Conservation (phyloP, 2,113 vertebrate species). For the Dermatemys mawii region DNA sequence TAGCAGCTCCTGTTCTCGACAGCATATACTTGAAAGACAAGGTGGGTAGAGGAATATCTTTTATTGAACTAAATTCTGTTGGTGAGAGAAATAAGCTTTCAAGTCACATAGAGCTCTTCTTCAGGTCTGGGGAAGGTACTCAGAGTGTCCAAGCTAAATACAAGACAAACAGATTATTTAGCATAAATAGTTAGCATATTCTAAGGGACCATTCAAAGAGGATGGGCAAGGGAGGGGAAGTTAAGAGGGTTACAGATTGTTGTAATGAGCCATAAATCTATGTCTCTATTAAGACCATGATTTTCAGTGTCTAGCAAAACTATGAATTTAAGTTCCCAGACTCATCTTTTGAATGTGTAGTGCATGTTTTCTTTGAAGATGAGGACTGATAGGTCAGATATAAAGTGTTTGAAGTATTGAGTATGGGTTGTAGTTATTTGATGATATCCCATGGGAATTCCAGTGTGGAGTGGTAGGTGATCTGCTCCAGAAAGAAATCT, state of each 20-base stretch:
- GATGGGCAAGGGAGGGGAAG: no score
- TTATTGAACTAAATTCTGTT: not conserved
- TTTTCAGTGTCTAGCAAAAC: not conserved
- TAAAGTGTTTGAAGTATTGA: no score
- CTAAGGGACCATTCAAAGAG: not conserved
- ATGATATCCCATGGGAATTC: no score
- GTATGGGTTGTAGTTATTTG: no score
- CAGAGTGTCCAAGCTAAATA: not conserved
- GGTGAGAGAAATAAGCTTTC: not conserved
- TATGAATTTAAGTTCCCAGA: no score
- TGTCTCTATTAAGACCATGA: not conserved
- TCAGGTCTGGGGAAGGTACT: not conserved
- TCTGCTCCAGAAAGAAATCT: no score
- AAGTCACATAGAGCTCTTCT: not conserved
- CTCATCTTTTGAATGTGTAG: no score
- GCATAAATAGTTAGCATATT: not conserved
- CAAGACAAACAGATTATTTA: not conserved
- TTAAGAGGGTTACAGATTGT: not conserved
- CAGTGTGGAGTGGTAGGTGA: no score
- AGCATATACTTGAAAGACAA: not conserved
- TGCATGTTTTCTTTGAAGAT: no score
- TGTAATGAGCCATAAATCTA: not conserved
- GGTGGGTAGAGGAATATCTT: not conserved
- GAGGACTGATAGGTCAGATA: no score
- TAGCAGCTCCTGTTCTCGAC: not conserved